Base-by-base conservation (phyloP, 1,140 invertebrate species). In the Euwallacea similis region DNA sequence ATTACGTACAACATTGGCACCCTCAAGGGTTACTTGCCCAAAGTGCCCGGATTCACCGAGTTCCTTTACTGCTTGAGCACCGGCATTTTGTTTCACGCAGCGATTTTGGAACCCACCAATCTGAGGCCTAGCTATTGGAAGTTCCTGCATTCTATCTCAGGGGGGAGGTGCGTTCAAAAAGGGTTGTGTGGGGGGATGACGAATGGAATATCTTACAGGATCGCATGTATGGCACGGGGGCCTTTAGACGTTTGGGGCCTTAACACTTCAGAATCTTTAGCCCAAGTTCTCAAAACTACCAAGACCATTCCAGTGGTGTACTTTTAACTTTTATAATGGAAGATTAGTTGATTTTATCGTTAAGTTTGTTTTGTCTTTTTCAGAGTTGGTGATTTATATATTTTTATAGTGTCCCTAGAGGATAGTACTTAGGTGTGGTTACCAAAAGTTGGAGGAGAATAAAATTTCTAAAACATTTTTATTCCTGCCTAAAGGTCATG, bases 71-170 rank as follows among this genome's bases (percentile, higher is more conserved):
- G 90, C 63, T 82, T 92, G 74, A 91, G 91, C 71, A 94, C 92
- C 7, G 90, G 91, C 21, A 80, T 92, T 74, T 83, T 94, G 11
- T 93, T 95, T 78, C 92, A 94, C 83, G 88, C 88, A 47, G 92
- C 90, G 73, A 87, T 94, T 41, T 72, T 94, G 63, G 92, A 94
- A 79, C 92, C 93, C 10, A 87, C 91, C 70, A 90, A 89, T 78
- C 81, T 95, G 50, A 85, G 93, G 76, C 84, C 90, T 9, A 92
- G 91, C n/a, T 95, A 95, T 81, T 93, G 90, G 87, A 92, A 90
- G 78, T 95, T 94, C 81, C 82, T 95, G 42, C 85, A 89, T 67
- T 87, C 85, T 73, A 82, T 94, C 43, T 94, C 93, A 7, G 90
- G 90, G 47, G 88, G 89, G 81, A 88, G 88, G 90, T 89, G 82